Evolutionary conservation across 2,797 vertebrate genomes (phyloP).

Genomic region (Sibirionetta formosa): DNA sequence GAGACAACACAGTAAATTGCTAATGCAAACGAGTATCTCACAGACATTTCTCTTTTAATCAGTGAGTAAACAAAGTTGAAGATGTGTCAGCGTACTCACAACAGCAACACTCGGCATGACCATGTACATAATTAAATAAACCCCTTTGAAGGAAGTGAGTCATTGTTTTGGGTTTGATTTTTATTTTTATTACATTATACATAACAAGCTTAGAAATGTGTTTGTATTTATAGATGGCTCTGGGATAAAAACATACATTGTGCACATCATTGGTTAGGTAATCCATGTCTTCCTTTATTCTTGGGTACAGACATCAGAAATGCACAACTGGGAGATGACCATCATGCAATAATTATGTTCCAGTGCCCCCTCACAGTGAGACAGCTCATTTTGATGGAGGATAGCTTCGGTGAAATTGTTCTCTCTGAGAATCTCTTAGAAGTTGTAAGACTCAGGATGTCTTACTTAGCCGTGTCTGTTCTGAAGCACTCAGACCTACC

Average conservation of each 20-base stretch:
- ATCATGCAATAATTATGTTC: background rate
- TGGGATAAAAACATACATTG: background rate
- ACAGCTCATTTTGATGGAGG: background rate
- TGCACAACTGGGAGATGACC: background rate
- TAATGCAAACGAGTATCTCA: background rate
- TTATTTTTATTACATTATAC: background rate
- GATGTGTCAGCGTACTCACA: background rate
- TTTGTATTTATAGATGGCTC: background rate
- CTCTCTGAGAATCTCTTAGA: background rate
- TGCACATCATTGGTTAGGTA: background rate
- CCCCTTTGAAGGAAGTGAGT: slow-evolving; percentile 22
- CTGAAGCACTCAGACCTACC: background rate
- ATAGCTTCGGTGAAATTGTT: background rate
- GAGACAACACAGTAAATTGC: background rate
- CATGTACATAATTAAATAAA: background rate
- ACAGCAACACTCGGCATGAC: background rate
- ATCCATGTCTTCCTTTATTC: background rate
- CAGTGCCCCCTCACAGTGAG: background rate
- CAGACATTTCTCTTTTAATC: background rate
- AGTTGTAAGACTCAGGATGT: background rate
- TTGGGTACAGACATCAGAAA: background rate
- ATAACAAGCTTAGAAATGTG: slow-evolving; percentile 13
- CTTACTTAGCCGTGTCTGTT: background rate
- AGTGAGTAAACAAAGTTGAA: background rate
- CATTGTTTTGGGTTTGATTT: slow-evolving; percentile 1